A percentile compares a stretch with the other conserved stretches of the same genome.
These are phyloP conservation scores for Aptenodytes forsteri DNA, from an alignment of 2,113 vertebrate species.

Conservation along the genomic window DNA sequence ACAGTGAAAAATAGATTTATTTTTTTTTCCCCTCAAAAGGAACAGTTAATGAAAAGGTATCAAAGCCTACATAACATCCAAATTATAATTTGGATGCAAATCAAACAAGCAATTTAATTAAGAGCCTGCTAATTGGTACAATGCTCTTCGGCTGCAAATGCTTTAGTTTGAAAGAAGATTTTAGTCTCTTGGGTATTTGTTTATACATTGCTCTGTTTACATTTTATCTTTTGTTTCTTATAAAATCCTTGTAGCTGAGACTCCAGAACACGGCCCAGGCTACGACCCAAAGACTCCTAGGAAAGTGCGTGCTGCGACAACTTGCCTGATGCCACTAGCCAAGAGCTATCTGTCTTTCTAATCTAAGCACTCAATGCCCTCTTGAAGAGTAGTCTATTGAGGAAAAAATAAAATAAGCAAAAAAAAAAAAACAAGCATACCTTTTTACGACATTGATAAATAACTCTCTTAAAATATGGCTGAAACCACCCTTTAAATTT, in stretches of 20 bases:
- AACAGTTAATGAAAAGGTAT: constrained; percentile 35
- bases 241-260: not conserved
- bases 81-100: constrained; percentile 67
- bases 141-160: constrained; percentile 29
- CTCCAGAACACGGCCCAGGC: not conserved
- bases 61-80: constrained; percentile 39
- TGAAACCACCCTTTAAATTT: not conserved
- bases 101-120: constrained; percentile 72
- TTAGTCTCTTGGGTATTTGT: constrained; percentile 29
- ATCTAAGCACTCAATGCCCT: not conserved
- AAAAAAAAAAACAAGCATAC: not conserved
- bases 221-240: not conserved
- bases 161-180: constrained; percentile 34
- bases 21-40: not conserved
- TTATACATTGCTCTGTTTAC: constrained; percentile 14
- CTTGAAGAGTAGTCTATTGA: not conserved
- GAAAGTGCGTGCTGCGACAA: not conserved
- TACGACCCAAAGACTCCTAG: not conserved
- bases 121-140: constrained; percentile 52
- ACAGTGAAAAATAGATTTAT: not conserved
- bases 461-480: not conserved
- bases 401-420: not conserved
- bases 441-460: not conserved
- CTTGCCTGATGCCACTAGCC: not conserved
- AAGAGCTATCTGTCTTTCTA: not conserved